A percentile compares a stretch with the other conserved stretches of the same genome.
These are phyloP conservation scores for Coturnix japonica DNA, from an alignment of 2,113 vertebrate genomes.

Conservation along the genomic window DNA sequence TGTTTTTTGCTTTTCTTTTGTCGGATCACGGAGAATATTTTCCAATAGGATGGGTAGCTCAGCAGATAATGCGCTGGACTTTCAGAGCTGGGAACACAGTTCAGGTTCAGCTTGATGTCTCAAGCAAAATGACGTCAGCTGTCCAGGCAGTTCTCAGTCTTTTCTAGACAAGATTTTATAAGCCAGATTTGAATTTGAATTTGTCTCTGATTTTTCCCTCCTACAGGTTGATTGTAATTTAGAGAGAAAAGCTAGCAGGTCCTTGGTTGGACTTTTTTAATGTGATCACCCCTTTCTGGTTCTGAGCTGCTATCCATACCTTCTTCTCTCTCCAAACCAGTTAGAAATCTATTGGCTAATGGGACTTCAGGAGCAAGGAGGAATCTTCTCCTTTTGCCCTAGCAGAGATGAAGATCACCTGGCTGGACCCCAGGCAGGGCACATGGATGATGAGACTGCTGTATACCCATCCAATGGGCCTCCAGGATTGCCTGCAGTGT, in stretches of 20 bases:
- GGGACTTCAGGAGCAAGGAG: no score
- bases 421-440: neutral
- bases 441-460: neutral
- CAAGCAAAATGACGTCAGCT: neutral
- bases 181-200: neutral
- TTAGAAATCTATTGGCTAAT: no score
- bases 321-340: no score
- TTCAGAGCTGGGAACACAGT: neutral
- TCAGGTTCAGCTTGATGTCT: conserved; percentile 57
- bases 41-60: conserved; percentile 53
- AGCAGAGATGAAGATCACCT: no score
- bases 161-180: neutral
- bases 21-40: conserved; percentile 43
- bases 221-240: neutral
- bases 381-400: no score
- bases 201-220: neutral
- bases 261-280: no score
- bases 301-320: no score
- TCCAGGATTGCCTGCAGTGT: neutral
- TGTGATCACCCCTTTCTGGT: no score
- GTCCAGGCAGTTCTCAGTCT: neutral
- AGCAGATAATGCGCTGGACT: conserved; percentile 44
- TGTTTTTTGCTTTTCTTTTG: conserved; percentile 59
- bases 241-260: neutral
- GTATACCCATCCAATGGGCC: neutral